A percentile compares a stretch with the other conserved stretches of the same genome.
Conservation (phyloP, 2,888 invertebrate species). For the Monoplex corrugatus region DNA sequence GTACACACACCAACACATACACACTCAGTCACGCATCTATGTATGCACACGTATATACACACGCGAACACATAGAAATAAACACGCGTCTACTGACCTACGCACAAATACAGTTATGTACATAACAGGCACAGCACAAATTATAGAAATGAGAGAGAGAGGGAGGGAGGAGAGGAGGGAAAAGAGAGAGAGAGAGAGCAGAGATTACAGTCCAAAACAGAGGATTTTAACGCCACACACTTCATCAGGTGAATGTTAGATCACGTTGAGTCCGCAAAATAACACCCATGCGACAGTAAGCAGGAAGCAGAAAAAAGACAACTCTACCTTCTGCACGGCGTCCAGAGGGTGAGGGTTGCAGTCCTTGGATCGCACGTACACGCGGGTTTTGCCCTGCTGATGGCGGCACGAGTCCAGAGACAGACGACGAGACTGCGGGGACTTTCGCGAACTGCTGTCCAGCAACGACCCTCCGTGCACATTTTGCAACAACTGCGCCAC, state of each 20-base stretch:
- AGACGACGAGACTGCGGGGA: slow-evolving; percentile 21
- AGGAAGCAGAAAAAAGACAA: no score
- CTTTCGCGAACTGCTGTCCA: not conserved
- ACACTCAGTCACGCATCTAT: not conserved
- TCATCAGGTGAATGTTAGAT: no score
- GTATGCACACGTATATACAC: not conserved
- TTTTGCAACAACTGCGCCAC: slow-evolving; percentile 42
- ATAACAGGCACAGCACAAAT: not conserved
- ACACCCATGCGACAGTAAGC: no score
- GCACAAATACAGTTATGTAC: not conserved
- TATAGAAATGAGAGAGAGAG: no score
- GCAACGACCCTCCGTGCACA: slow-evolving; percentile 40
- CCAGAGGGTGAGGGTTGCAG: not conserved
- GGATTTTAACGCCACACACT: no score
- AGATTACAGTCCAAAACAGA: not conserved
- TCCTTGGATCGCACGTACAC: slow-evolving; percentile 47
- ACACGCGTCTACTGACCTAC: not conserved
- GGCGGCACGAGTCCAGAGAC: slow-evolving; percentile 44
- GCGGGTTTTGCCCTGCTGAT: slow-evolving; percentile 47
- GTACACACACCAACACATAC: slow-evolving; percentile 19
- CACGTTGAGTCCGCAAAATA: no score
- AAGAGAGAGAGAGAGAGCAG: not conserved
- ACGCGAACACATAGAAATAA: not conserved
- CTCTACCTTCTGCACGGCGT: slow-evolving; percentile 33
- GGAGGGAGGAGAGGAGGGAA: not conserved